These are phyloP conservation scores for Ancistrus triradiatus DNA, from an alignment of 2,113 vertebrate species.

Conservation along the genomic window DNA sequence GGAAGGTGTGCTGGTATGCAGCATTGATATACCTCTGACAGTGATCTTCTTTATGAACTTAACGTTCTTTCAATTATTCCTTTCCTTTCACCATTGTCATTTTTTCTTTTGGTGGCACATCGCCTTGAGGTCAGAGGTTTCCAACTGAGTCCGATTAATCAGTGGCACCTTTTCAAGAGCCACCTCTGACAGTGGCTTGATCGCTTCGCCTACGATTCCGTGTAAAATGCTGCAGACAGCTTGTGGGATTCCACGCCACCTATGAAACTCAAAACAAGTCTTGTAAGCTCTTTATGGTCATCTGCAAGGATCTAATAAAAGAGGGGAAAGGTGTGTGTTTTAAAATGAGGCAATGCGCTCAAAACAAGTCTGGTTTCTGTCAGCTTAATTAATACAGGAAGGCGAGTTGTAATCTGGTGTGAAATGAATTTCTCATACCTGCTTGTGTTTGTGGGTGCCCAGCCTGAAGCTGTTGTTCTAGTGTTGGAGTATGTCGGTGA, in stretches of 20 bases:
- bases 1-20: too few relatives aligned
- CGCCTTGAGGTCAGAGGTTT: too few relatives aligned
- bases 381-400: slow-evolving; percentile 74
- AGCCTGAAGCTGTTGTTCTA: not conserved
- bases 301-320: slow-evolving; percentile 59
- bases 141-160: slow-evolving; percentile 41
- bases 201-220: slow-evolving; percentile 51
- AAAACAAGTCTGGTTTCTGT: too few relatives aligned
- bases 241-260: slow-evolving; percentile 57
- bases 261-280: slow-evolving; percentile 68
- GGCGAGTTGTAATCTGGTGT: slow-evolving; percentile 57
- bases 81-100: too few relatives aligned
- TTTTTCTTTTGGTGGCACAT: too few relatives aligned
- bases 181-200: slow-evolving; percentile 12
- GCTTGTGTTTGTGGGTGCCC: not conserved
- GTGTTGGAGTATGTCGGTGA: not conserved
- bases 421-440: too few relatives aligned
- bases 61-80: too few relatives aligned
- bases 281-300: slow-evolving; percentile 61
- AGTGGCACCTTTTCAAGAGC: slow-evolving; percentile 23
- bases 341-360: slow-evolving; percentile 38
- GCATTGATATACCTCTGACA: too few relatives aligned
- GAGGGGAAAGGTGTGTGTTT: slow-evolving; percentile 37
- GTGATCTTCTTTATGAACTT: too few relatives aligned
- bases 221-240: slow-evolving; percentile 51